These are phyloP conservation scores for Eupelmus urozonus DNA, from an alignment of 2,888 invertebrate genomes.

Conservation along the genomic window DNA sequence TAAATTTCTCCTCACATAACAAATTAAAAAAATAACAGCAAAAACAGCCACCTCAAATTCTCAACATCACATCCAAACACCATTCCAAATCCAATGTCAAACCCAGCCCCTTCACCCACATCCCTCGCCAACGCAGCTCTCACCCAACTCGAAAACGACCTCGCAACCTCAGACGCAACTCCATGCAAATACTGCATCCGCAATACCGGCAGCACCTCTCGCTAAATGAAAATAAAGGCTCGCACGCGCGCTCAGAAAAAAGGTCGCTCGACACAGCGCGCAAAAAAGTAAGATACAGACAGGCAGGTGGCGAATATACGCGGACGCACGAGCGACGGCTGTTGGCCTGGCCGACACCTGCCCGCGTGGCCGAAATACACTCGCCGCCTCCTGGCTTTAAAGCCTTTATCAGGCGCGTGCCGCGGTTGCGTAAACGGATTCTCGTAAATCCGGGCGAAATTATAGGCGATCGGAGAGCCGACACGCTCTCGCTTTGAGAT, in stretches of 20 bases:
- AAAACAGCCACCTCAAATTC: too few relatives aligned
- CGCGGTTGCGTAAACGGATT: constrained; percentile 46
- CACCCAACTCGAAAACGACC: too few relatives aligned
- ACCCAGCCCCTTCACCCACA: too few relatives aligned
- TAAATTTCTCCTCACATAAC: too few relatives aligned
- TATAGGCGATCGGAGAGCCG: constrained; percentile 19
- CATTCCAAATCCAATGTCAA: too few relatives aligned
- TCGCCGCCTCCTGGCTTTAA: constrained; percentile 6
- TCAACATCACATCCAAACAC: too few relatives aligned
- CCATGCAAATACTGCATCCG: too few relatives aligned
- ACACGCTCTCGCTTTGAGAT: constrained; percentile 15
- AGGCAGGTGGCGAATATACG: constrained; percentile 64
- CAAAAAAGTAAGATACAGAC: background rate
- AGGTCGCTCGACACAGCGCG: background rate
- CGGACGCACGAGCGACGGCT: constrained; percentile 34
- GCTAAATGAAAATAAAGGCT: constrained; percentile 24
- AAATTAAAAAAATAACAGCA: too few relatives aligned
- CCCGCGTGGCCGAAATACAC: constrained; percentile 11
- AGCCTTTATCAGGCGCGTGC: constrained; percentile 55
- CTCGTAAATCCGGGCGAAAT: constrained; percentile 52
- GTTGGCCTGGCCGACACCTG: constrained; percentile 49
- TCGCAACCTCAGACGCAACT: background rate
- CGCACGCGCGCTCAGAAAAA: background rate
- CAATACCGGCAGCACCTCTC: background rate
- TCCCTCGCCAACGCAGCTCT: too few relatives aligned